Evolutionary conservation across 2,113 vertebrate species (phyloP), one percentile per base, ranked within the genome.

Genomic region (Larimichthys polyactis): DNA sequence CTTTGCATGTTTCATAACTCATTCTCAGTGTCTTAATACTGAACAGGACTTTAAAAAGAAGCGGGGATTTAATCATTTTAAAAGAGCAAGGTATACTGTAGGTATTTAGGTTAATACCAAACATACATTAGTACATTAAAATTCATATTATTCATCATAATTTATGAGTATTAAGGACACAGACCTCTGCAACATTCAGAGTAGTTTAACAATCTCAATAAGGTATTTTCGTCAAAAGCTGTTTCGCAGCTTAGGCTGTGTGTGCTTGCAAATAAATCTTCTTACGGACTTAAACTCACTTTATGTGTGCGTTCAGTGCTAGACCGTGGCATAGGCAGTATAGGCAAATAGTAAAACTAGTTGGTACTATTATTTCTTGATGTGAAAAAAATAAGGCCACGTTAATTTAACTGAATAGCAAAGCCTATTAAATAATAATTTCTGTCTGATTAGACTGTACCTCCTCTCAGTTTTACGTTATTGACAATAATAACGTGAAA

Each of bases 241-340:
- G 58, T 49, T 86, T 86, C 84, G 81, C 75, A 76, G 75, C 81
- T 69, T 51, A 2, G 16, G 49, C 79, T 68, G 57, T 59, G 63
- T 75, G 80, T 67, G 78, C 88, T 90, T 89, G 88, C 78, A 90
- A 93, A 91, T 91, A 75, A 90, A 90, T 90, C 81, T 92, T 85
- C 90, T 91, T 83, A 92, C 19, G 20, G 80, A 91, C 77, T 92
- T 89, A 88, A 86, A 84, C 86, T 83, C 73, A 57, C 78, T 86
- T 78, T 70, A 85, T 64, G 78, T 70, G 55, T 85, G 76, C 72
- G 79, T 84, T 36, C 32, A 36, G 32, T 36, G 32, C 32, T 7
- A 7, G 32, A 6, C 32, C 6, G 32, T 36, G 32, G 32, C 29
- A 29, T 32, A 32, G 29, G 29, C 32, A 36, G 36, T 40, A 40